phyloP scores from a whole-genome alignment of 2,888 invertebrate genomes.

The Hydropsyche betteni region DNA sequence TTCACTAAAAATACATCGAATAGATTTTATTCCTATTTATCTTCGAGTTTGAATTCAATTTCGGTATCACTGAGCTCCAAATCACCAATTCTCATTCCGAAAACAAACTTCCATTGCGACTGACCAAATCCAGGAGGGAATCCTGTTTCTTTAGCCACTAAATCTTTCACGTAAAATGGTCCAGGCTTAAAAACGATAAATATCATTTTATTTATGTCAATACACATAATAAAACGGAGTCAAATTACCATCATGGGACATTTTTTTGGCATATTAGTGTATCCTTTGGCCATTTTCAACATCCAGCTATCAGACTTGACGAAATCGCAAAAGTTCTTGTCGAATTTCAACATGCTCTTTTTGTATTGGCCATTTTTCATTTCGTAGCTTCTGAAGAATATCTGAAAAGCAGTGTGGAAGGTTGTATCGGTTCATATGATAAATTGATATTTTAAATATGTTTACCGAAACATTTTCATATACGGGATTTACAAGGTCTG shows the following conservation, averaged over 20 bases:
- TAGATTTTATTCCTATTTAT: background rate
- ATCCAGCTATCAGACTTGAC: background rate
- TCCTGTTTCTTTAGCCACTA: background rate
- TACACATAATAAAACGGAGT: too few relatives aligned
- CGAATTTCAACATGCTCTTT: background rate
- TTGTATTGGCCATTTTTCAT: slow-evolving; percentile 1
- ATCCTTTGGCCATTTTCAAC: background rate
- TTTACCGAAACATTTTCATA: slow-evolving; percentile 1
- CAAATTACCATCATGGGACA: background rate
- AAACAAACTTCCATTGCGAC: background rate
- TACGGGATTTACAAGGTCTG: background rate
- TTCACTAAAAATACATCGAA: background rate
- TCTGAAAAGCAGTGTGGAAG: background rate
- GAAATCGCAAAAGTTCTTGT: slow-evolving; percentile 9
- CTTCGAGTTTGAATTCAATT: background rate
- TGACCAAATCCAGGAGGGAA: background rate
- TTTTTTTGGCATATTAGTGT: background rate
- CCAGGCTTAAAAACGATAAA: background rate
- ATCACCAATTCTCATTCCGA: background rate
- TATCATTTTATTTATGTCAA: too few relatives aligned
- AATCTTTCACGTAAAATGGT: background rate
- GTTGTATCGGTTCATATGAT: too few relatives aligned
- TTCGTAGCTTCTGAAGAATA: slow-evolving; percentile 9
- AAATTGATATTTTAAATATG: too few relatives aligned
- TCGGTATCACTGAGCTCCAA: background rate